These are phyloP conservation scores for Trogon surrucura DNA, from an alignment of 2,113 vertebrate species.

Conservation along the genomic window DNA sequence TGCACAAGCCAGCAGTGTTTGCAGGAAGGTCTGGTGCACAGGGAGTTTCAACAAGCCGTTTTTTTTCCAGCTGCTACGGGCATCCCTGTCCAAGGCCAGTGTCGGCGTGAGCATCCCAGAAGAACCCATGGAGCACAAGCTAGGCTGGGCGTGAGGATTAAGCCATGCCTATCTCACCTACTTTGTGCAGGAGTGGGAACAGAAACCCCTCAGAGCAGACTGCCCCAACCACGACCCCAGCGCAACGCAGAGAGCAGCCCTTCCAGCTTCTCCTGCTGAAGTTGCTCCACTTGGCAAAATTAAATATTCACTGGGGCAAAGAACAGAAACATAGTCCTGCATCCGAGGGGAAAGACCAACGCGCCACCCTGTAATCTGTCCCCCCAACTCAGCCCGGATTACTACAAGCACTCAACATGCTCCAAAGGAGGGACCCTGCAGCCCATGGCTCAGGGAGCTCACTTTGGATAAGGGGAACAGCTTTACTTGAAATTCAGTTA, in stretches of 20 bases:
- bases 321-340: not conserved
- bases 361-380: not conserved
- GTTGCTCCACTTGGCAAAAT: not conserved
- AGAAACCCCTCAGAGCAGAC: not conserved
- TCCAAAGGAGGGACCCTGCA: not conserved
- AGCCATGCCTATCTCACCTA: not conserved
- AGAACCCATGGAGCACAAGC: not conserved
- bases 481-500: not conserved
- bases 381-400: fast-evolving
- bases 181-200: not conserved
- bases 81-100: not conserved
- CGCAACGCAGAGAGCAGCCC: not conserved
- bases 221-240: not conserved
- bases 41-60: fast-evolving
- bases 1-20: not conserved
- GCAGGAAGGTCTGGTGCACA: fast-evolving
- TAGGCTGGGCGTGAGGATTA: not conserved
- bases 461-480: not conserved
- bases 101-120: fast-evolving
- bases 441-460: not conserved
- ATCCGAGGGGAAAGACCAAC: not conserved
- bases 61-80: not conserved
- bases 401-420: not conserved
- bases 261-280: not conserved
- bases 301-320: not conserved